These are phyloP conservation scores for Nowickia ferox DNA, from an alignment of 2,888 invertebrate genomes.

Conservation along the genomic window DNA sequence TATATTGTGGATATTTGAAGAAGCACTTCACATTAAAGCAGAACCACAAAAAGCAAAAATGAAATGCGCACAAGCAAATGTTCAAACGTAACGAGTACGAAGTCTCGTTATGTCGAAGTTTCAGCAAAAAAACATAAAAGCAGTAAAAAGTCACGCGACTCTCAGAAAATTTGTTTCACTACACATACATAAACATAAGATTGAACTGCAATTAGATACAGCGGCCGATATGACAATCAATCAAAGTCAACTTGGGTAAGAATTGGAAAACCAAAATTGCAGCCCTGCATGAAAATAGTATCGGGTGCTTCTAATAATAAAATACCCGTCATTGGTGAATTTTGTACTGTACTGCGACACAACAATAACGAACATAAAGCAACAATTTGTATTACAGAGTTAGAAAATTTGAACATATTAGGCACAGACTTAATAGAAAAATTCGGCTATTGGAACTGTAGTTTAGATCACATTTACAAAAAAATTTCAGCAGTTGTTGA, in stretches of 20 bases:
- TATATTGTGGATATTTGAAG: slow-evolving; percentile 13
- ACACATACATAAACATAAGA: slow-evolving; percentile 1
- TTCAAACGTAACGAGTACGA: not conserved
- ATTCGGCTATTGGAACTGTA: slow-evolving; percentile 30
- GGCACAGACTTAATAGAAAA: slow-evolving; percentile 22
- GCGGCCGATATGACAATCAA: slow-evolving; percentile 9
- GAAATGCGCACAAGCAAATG: not conserved
- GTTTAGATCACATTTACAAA: not conserved
- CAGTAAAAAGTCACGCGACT: not conserved
- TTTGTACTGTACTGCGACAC: not conserved
- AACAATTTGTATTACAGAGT: slow-evolving; percentile 7
- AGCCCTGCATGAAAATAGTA: not conserved
- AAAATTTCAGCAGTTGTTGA: not conserved
- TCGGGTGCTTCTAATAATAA: slow-evolving; percentile 2
- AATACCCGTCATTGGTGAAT: slow-evolving; percentile 6
- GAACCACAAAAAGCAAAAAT: not conserved
- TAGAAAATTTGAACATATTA: slow-evolving; percentile 20
- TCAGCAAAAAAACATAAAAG: not conserved
- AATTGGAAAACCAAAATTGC: slow-evolving; percentile 12
- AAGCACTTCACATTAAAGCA: not conserved
- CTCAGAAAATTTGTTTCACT: slow-evolving; percentile 1
- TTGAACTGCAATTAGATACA: slow-evolving; percentile 15
- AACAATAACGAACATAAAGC: not conserved
- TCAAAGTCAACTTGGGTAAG: slow-evolving; percentile 20
- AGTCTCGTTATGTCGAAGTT: not conserved